Percentiles rank a stretch among this genome's conserved stretches.
Evolutionary conservation across 1,140 invertebrate genomes (phyloP).

Genomic region (Homalodisca vitripennis): DNA sequence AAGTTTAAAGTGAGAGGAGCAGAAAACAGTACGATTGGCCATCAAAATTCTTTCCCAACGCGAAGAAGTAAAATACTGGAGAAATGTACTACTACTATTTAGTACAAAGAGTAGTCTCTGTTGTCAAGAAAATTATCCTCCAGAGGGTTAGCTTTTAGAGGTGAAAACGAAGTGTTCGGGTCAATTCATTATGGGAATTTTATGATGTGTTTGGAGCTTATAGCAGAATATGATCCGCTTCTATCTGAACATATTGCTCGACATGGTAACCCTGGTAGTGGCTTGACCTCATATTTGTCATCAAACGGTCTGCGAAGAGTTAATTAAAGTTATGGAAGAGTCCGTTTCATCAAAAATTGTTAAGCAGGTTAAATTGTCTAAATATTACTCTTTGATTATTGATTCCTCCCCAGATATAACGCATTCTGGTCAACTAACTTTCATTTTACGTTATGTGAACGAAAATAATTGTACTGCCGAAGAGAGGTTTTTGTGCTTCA

Average conservation of each 20-base stretch:
- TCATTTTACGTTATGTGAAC: no score
- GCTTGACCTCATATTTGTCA: no score
- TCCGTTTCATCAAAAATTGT: no score
- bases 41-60: not conserved
- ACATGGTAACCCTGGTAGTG: not conserved
- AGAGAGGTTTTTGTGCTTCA: no score
- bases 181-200: not conserved
- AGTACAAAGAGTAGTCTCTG: not conserved
- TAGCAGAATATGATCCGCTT: not conserved
- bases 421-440: no score
- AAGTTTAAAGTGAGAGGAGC: not conserved
- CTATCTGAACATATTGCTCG: not conserved
- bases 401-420: no score
- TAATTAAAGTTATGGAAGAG: no score
- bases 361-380: no score
- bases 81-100: not conserved
- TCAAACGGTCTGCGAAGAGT: no score
- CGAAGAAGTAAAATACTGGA: not conserved
- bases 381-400: no score
- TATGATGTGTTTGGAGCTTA: not conserved
- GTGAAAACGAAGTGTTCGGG: not conserved
- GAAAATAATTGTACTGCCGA: no score
- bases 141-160: not conserved
- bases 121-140: not conserved
- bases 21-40: not conserved